Evolutionary conservation across 23 tunicate genomes (phyloP).

Genomic region (Botrylloides violaceus): DNA sequence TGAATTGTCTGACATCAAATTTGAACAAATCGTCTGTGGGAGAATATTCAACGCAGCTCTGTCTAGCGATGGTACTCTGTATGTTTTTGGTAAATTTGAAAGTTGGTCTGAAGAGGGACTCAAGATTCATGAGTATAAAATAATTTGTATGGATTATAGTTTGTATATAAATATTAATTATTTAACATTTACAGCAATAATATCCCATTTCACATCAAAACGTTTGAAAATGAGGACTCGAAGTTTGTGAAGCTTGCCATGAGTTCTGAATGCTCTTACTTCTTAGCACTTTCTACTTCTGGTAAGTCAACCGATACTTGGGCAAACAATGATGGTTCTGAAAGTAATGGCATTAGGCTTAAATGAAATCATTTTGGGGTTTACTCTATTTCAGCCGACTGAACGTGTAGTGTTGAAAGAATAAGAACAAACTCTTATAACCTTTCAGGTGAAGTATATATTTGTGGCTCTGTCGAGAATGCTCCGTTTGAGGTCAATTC

Average conservation of each 20-base stretch:
- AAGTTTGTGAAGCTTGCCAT: slow-evolving; percentile 31
- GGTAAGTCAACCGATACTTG: no score
- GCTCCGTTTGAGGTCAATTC: background rate
- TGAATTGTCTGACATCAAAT: background rate
- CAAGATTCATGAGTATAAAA: background rate
- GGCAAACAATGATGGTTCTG: no score
- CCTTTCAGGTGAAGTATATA: background rate
- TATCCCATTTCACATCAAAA: background rate
- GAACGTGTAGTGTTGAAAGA: no score
- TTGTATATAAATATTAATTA: background rate
- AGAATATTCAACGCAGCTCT: background rate
- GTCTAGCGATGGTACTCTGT: background rate
- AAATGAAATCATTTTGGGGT: background rate
- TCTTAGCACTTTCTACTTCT: slow-evolving; percentile 46
- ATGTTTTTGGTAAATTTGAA: background rate
- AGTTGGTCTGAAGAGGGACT: background rate
- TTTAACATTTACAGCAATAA: background rate
- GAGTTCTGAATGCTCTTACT: slow-evolving; percentile 28
- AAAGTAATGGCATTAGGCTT: background rate
- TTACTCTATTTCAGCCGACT: no score
- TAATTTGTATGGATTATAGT: background rate
- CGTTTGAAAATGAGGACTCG: background rate
- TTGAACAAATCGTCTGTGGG: background rate
- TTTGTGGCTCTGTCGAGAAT: background rate
- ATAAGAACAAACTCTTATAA: no score